Evolutionary conservation across 2,113 vertebrate species (phyloP).

Genomic region (Ivindomyrus marchei): DNA sequence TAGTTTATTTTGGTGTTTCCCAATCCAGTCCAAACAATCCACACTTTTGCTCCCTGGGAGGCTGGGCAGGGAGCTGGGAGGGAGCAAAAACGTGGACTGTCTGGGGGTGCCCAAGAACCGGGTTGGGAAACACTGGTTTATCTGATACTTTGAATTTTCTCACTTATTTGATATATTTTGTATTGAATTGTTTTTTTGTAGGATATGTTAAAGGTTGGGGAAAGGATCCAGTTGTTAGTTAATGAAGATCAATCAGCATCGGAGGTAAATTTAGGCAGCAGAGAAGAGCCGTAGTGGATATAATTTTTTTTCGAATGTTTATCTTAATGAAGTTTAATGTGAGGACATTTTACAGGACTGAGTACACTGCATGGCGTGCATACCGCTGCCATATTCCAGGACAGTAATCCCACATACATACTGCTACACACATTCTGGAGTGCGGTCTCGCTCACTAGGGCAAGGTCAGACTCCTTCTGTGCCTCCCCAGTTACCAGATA

Average conservation of each 20-base stretch:
- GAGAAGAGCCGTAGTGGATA: conserved; percentile 77
- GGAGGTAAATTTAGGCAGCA: conserved; percentile 75
- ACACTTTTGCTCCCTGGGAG: not conserved
- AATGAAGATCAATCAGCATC: conserved; percentile 53
- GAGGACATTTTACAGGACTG: not conserved
- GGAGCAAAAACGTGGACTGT: not conserved
- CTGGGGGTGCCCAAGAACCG: not conserved
- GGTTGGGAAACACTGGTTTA: not conserved
- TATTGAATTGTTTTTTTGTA: conserved; percentile 36
- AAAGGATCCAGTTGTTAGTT: conserved; percentile 75
- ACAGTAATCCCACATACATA: not conserved
- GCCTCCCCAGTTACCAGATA: not conserved
- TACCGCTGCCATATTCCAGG: not conserved
- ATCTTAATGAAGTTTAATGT: not conserved
- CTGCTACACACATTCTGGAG: not conserved
- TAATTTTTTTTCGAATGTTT: not conserved
- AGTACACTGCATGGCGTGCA: not conserved
- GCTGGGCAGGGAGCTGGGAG: not conserved
- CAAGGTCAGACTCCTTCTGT: not conserved
- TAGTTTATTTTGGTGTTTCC: not conserved
- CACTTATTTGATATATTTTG: not conserved
- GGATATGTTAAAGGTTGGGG: conserved; percentile 90
- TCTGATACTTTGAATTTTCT: not conserved
- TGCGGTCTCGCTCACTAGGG: not conserved
- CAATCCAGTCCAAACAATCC: not conserved